phyloP scores from a whole-genome alignment of 1,140 invertebrate species.

The Zaprionus camerounensis region DNA sequence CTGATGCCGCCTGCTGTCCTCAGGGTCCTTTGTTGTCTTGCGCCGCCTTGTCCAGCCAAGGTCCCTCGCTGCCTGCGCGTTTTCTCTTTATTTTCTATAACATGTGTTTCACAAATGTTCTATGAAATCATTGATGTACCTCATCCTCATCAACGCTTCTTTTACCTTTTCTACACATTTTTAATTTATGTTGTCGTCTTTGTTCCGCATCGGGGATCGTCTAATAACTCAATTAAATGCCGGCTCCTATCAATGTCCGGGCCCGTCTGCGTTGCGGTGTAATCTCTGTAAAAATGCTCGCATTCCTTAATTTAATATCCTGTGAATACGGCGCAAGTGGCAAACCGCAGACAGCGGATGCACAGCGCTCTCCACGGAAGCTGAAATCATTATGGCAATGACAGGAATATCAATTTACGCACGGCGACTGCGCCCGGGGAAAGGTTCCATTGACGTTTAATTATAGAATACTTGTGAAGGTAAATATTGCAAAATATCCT shows the following conservation, averaged over 20 bases:
- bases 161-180: constrained; percentile 37
- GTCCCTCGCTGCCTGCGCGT: constrained; percentile 11
- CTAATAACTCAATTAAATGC: constrained; percentile 80
- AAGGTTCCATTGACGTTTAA: constrained; percentile 54
- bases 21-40: constrained; percentile 48
- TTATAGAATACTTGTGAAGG: constrained; percentile 44
- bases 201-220: constrained; percentile 45
- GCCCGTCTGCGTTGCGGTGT: constrained; percentile 27
- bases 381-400: constrained; percentile 73
- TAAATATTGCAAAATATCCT: constrained; percentile 40
- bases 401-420: constrained; percentile 80
- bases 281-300: constrained; percentile 71
- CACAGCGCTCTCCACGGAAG: constrained; percentile 60
- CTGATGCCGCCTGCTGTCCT: constrained; percentile 24
- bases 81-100: constrained; percentile 51
- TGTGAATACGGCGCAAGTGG: constrained; percentile 50
- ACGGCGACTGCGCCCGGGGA: constrained; percentile 40
- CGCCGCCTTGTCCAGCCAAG: constrained; percentile 20
- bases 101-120: constrained; percentile 78
- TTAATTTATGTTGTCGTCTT: constrained; percentile 31
- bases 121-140: constrained; percentile 40
- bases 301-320: constrained; percentile 78
- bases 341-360: constrained; percentile 68
- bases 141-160: constrained; percentile 30
- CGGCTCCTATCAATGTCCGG: constrained; percentile 57